Evolutionary conservation across 2,888 invertebrate species (phyloP), one percentile per base, ranked within the genome.

Genomic region (Clivina fossor): DNA sequence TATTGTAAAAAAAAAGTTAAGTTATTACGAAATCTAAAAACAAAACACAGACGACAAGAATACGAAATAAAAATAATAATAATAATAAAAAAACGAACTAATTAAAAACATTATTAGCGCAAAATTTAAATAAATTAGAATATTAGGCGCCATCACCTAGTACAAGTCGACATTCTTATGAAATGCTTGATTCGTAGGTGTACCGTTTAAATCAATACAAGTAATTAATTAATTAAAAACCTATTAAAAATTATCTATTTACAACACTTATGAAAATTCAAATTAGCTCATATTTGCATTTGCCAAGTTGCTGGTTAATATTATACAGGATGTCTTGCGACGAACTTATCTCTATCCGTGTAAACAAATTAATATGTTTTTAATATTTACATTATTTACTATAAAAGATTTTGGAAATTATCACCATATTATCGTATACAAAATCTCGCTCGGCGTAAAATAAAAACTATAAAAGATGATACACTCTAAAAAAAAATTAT

Each of bases 121-220:
- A n/a, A n/a, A 15, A 50, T 50, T 50, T 38, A 16, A 50, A 50
- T 50, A 50, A 50, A 50, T 50, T 50, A 37, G 18, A 50, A 50
- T 50, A 50, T 50, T 50, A 40, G 50, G 50, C 50, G 50, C 50
- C 50, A 41, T 16, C 24, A 19, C 13, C n/a, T 11, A 5, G 11
- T 33, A 33, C 4, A 4, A 8, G 33, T 4, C 13, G 8, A 5
- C 13, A 11, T 35, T 11, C 13, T 5, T 2, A 35, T 8, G 15
- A 8, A 35, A 35, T 35, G n/a, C 11, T n/a, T 35, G 11, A 15
- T 15, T 8, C 35, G 35, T 35, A 35, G 35, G 35, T 35, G 35
- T n/a, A n/a, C 11, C n/a, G 15, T 35, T n/a, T 35, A 35, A 13
- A 35, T 35, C 35, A 5, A 35, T 35, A 35, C 35, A 35, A 15